Percentiles rank a stretch among this genome's conserved stretches.
These are phyloP conservation scores for Ephydatia muelleri DNA, from an alignment of 37 sponge, comb jelly and placozoan species.

Conservation along the genomic window DNA sequence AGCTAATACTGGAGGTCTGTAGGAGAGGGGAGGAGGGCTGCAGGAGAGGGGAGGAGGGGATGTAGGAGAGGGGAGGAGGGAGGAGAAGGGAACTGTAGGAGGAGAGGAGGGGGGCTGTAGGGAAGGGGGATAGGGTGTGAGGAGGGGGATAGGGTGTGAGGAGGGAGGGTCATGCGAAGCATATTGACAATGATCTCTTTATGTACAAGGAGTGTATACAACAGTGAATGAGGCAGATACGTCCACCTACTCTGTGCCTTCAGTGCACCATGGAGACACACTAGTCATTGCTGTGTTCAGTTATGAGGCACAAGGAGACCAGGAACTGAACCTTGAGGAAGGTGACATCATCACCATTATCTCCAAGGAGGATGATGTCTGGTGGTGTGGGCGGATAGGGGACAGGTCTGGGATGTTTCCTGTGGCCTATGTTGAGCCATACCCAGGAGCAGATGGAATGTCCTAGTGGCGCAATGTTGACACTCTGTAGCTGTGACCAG, in stretches of 20 bases:
- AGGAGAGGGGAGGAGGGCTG: too few species aligned
- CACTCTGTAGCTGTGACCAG: too few species aligned
- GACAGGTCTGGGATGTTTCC: slow-evolving; percentile 63
- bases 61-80: not conserved
- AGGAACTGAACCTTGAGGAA: slow-evolving; percentile 77
- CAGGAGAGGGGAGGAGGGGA: not conserved
- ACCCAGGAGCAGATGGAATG: slow-evolving; percentile 11
- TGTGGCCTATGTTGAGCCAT: slow-evolving; percentile 42
- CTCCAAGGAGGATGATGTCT: slow-evolving; percentile 78
- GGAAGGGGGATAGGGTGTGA: too few species aligned
- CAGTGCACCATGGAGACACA: slow-evolving; percentile 10
- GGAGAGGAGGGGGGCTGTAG: too few species aligned
- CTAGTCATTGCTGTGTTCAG: slow-evolving; percentile 77
- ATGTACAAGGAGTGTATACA: slow-evolving; percentile 4
- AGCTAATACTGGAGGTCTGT: slow-evolving; percentile 9
- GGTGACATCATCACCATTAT: slow-evolving; percentile 82
- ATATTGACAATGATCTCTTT: not conserved
- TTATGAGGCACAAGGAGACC: slow-evolving; percentile 83
- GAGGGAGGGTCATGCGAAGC: too few species aligned
- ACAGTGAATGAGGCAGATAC: slow-evolving; percentile 10
- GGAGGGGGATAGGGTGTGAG: too few species aligned
- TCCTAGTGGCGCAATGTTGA: too few species aligned
- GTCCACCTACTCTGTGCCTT: not conserved
- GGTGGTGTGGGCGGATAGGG: slow-evolving; percentile 84
- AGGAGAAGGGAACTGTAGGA: too few species aligned